Evolutionary conservation across 2,113 vertebrate genomes (phyloP).

Genomic region (Heterotilapia buettikoferi): DNA sequence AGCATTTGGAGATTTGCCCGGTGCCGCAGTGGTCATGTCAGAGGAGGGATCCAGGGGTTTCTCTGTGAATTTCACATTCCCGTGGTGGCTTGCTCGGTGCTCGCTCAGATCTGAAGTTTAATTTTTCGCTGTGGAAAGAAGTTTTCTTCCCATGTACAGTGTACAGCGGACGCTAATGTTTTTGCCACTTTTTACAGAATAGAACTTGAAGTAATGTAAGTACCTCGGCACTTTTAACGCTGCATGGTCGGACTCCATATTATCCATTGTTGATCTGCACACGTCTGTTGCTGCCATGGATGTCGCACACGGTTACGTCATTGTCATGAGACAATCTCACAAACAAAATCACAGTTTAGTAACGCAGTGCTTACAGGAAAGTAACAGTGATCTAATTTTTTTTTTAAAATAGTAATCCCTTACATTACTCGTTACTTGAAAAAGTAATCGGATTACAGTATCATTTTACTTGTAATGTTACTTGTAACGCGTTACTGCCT

Average conservation of each 20-base stretch:
- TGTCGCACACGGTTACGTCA: not conserved
- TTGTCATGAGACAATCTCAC: not conserved
- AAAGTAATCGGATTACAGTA: not conserved
- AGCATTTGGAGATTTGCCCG: not conserved
- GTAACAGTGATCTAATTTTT: not conserved
- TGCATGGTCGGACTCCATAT: rapidly evolving
- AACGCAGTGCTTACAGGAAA: rapidly evolving
- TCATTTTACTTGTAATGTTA: rapidly evolving
- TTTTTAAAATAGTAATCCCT: not conserved
- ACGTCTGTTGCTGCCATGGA: not conserved
- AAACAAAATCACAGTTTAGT: not conserved
- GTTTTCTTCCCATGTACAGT: not conserved
- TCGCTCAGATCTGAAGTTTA: not conserved
- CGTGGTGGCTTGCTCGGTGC: not conserved
- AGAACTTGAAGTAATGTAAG: not conserved
- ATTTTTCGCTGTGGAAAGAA: not conserved
- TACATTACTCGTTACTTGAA: not conserved
- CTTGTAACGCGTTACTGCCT: not conserved
- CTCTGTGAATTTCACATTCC: not conserved
- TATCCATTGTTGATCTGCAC: not conserved
- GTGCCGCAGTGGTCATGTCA: not conserved
- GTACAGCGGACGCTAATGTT: not conserved
- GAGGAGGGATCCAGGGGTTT: not conserved
- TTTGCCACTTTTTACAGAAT: not conserved
- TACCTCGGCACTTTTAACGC: not conserved